Base-by-base conservation (phyloP, 2,113 vertebrate species). In the Daboia siamensis region DNA sequence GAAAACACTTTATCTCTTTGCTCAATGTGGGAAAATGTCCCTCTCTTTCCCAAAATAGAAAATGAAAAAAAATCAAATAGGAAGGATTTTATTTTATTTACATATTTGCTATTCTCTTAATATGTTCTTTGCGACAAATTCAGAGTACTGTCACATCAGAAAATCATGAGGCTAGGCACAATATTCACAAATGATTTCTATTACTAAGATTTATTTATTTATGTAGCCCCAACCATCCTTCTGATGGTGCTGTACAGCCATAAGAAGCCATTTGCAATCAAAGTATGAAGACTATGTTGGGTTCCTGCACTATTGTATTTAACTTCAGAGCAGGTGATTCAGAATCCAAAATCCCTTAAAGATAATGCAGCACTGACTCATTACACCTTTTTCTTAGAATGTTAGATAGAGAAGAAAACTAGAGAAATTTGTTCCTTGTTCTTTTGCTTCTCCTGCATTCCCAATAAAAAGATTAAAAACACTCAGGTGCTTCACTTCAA, bases 1-100 rank as follows among this genome's bases (percentile, higher is more conserved):
- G 92, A 56, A 95, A 93, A 95, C 84, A 29, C n/a, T 57, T 91
- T 5, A 90, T 92, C 21, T 93, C 59, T 94, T 94, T 80, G 88
- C 92, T 89, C 80, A 61, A 26, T 10, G 92, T 46, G 69, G 56
- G 69, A 74, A 93, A 87, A 94, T 80, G 48, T 94, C 52, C 91
- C 51, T 8, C 13, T 20, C 5, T 21, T 48, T 21, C n/a, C 17
- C 51, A 7, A n/a, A 84, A 86, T 61, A 89, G 80, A 85, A 93
- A 90, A 64, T 54, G 56, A 52, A 86, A 61, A n/a, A 57, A 86
- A 93, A 86, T 54, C 13, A 59, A 61, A 59, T 6, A 7, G 13
- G 13, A 88, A 4, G 29, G 7, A 8, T 87, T 33, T 33, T 24
- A 29, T 54, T 29, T n/a, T 48, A 20, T n/a, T 33, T 39, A 23